Evolutionary conservation across 2,113 vertebrate genomes (phyloP).

Genomic region (Galbula dea): DNA sequence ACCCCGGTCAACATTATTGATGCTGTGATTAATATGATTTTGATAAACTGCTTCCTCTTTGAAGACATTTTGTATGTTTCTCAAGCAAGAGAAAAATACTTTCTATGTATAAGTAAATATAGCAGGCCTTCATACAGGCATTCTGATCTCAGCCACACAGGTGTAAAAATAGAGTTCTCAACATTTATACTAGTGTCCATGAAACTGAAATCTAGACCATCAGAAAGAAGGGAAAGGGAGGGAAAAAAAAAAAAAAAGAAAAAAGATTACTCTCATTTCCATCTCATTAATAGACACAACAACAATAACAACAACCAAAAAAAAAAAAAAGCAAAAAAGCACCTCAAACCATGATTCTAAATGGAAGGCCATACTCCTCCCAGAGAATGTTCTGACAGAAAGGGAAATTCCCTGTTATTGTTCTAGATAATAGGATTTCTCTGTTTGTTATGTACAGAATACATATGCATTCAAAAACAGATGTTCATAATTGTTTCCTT

Average conservation of each 20-base stretch:
- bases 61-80: slow-evolving; percentile 54
- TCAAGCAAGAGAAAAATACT: slow-evolving; percentile 57
- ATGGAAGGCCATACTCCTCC: not conserved
- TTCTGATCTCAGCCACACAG: slow-evolving; percentile 31
- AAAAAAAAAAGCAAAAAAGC: not conserved
- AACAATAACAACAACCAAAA: not conserved
- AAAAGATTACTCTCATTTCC: not conserved
- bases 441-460: slow-evolving; percentile 50
- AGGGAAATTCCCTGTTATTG: slow-evolving; percentile 46
- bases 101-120: slow-evolving; percentile 51
- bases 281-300: not conserved
- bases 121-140: not conserved
- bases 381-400: not conserved
- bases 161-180: slow-evolving; percentile 42
- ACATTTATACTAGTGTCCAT: slow-evolving; percentile 15
- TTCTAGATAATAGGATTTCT: slow-evolving; percentile 52
- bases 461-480: slow-evolving; percentile 43
- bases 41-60: slow-evolving; percentile 76
- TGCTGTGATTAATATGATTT: slow-evolving; percentile 67
- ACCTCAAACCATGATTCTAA: not conserved
- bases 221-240: accelerated
- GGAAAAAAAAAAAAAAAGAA: not conserved
- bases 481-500: not conserved
- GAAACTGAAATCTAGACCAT: not conserved
- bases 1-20: slow-evolving; percentile 62